Percentiles rank a stretch among this genome's conserved stretches.
Evolutionary conservation across 1,140 invertebrate genomes (phyloP).

Genomic region (Euschistus heros): DNA sequence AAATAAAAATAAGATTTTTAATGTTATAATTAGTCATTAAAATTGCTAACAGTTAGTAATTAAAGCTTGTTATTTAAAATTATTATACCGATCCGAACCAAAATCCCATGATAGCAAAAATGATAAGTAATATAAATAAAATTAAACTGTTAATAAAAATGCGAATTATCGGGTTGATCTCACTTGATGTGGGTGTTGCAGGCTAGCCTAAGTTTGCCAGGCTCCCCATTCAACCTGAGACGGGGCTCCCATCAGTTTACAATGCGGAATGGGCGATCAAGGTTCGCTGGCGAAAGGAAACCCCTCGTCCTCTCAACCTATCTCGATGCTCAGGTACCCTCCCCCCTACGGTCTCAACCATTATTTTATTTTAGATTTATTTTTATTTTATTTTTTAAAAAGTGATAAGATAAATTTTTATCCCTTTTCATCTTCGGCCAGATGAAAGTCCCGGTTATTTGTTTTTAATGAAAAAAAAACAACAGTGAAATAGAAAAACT

Average conservation of each 20-base stretch:
- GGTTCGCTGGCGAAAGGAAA: slow-evolving; percentile 71
- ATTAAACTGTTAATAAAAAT: background rate
- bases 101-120: no score
- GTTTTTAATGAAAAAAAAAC: no score
- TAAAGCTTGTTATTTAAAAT: no score
- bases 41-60: background rate
- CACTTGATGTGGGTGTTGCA: slow-evolving; percentile 40
- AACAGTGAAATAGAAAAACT: no score
- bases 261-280: slow-evolving; percentile 59
- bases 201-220: slow-evolving; percentile 91
- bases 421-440: no score
- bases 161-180: slow-evolving; percentile 10
- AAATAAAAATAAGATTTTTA: no score
- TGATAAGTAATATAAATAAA: no score
- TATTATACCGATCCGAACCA: no score
- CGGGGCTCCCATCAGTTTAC: slow-evolving; percentile 86
- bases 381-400: no score
- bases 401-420: no score
- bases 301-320: slow-evolving; percentile 88
- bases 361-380: background rate
- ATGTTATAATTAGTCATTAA: no score
- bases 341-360: background rate
- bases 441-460: no score
- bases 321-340: slow-evolving; percentile 59
- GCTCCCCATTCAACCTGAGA: slow-evolving; percentile 87